Base-by-base conservation (phyloP, 2,113 vertebrate species). In the Anolis sagrei region DNA sequence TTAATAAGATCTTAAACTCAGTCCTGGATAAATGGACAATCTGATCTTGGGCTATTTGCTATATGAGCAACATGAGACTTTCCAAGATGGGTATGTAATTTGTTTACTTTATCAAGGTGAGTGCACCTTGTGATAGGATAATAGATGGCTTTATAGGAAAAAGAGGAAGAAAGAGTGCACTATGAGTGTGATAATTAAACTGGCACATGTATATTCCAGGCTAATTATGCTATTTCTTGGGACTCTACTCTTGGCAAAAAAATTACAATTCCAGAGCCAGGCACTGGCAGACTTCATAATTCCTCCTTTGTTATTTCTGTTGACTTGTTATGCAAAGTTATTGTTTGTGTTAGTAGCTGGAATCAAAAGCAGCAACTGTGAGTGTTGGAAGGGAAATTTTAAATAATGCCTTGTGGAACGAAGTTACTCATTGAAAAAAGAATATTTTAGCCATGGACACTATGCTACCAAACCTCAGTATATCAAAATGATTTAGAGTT, bases 181-280 rank as follows among this genome's bases (percentile, higher is more conserved):
- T 92, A 83, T 87, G 76, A 54, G 68, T 85, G 58, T 78, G 19
- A 34, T 87, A 87, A 85, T 86, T 84, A 25, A 86, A 83, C 34
- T 84, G 18, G 10, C 66, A 23, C 62, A 1, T 66, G 11, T 77
- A 86, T 2, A n/a, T 75, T 90, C 76, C 66, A 81, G 6, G 49
- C 9, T 36, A 91, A 51, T 89, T 88, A 80, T 86, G 76, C 1
- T 72, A 0, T 91, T 93, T 89, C 58, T 78, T 84, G 19, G 51
- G 90, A 89, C 90, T 91, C 84, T 3, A 51, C 76, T 70, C 76
- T 93, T 94, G 90, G 89, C 90, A 89, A 83, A 78, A 91, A 86
- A 21, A 0, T 0, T 19, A 73, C 10, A 83, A 79, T 13, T 80
- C 11, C 58, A n/a, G 78, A 91, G 87, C 77, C 87, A 93, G 91